Evolutionary conservation across 2,797 vertebrate genomes (phyloP).

Genomic region (Xiphophorus birchmanni): DNA sequence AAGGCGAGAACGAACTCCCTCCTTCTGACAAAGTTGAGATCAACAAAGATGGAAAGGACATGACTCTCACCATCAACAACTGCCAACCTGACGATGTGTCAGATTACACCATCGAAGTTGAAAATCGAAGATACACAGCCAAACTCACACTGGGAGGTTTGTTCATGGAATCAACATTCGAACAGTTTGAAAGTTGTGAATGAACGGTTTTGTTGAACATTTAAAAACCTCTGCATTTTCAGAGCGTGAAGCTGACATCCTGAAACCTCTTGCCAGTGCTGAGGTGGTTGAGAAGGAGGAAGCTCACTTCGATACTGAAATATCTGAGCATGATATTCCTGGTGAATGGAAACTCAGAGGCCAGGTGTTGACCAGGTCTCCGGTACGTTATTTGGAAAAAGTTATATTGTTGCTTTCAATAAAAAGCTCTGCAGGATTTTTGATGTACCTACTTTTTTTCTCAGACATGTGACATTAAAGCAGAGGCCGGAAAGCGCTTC

Average conservation of each 20-base stretch:
- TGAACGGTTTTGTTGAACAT: neutral
- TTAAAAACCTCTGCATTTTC: conserved; percentile 2
- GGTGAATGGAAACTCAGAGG: conserved; percentile 98
- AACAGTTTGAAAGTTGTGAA: neutral
- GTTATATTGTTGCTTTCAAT: neutral
- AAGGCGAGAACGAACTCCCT: conserved; percentile 89
- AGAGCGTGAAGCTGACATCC: conserved; percentile 93
- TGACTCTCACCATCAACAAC: conserved; percentile 90
- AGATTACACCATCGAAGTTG: conserved; percentile 91
- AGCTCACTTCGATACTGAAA: conserved; percentile 92
- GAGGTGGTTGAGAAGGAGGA: conserved; percentile 96
- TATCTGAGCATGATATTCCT: conserved; percentile 90
- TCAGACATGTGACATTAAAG: conserved; percentile 93
- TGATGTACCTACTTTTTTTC: neutral
- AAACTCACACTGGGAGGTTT: conserved; percentile 94
- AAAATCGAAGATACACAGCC: conserved; percentile 91
- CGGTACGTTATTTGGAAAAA: conserved; percentile 68
- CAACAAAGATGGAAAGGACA: conserved; percentile 85
- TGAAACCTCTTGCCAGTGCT: conserved; percentile 91
- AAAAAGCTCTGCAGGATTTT: neutral
- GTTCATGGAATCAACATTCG: neutral
- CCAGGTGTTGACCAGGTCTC: conserved; percentile 88
- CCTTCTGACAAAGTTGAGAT: conserved; percentile 92
- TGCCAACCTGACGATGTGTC: conserved; percentile 87
- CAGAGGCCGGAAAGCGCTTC: conserved; percentile 92